These are phyloP conservation scores for Rhea americana DNA, from an alignment of 2,113 vertebrate species.

Conservation along the genomic window DNA sequence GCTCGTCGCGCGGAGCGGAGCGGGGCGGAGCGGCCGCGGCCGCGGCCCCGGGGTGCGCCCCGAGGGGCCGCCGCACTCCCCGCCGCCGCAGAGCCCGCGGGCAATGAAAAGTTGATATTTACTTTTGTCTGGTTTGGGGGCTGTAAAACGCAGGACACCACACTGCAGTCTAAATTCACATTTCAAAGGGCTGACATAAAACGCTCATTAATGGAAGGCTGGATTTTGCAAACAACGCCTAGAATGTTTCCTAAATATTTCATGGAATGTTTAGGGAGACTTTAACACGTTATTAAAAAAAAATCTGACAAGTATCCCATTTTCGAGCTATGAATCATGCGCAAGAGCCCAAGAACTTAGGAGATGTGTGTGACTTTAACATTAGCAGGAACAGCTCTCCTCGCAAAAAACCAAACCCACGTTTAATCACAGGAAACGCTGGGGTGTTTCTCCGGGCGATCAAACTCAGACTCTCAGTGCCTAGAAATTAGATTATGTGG, in stretches of 20 bases:
- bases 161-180: not conserved
- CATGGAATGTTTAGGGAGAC: conserved; percentile 24
- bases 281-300: conserved; percentile 31
- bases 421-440: not conserved
- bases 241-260: conserved; percentile 48
- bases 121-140: conserved; percentile 24
- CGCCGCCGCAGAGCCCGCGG: not conserved
- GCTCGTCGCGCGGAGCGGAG: too few relatives aligned
- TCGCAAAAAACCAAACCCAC: not conserved
- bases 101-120: conserved; percentile 27
- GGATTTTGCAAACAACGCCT: conserved; percentile 32
- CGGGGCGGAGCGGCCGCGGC: too few relatives aligned
- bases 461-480: not conserved
- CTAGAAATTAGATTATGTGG: not conserved
- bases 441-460: not conserved
- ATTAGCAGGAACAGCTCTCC: not conserved
- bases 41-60: too few relatives aligned
- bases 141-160: conserved; percentile 38
- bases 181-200: conserved; percentile 46
- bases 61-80: not conserved
- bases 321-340: conserved; percentile 34
- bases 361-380: not conserved
- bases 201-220: not conserved
- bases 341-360: not conserved
- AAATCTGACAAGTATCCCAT: conserved; percentile 10